Evolutionary conservation across 2,113 vertebrate genomes (phyloP), one percentile per base, ranked within the genome.

Genomic region (Mirza zaza): DNA sequence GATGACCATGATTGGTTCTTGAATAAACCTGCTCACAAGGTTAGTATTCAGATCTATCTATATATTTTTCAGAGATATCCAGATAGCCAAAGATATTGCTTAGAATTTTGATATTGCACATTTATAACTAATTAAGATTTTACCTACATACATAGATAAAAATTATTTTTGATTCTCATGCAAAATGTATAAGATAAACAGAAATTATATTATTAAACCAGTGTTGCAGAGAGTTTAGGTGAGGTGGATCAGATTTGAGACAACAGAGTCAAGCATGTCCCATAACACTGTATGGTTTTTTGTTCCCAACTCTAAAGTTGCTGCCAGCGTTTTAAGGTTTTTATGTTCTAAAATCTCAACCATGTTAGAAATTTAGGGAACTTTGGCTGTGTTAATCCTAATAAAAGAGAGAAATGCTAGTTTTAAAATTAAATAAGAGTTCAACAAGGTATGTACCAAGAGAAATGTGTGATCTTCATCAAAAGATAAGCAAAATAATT

Each of bases 401-500:
- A 48, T 63, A 57, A 85, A 67, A 42, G 9, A 88, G 63, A 5
- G 59, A 87, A 70, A 15, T 76, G 7, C 29, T 90, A 67, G 3
- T 63, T 87, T 84, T 79, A 96, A 87, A 87, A 93, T 87, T 87
- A 55, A 91, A 63, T 75, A 14, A 91, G 48, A 75, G 27, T 48
- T 91, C 48, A 84, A 90, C 61, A 59, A 45, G 11, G 6, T 80
- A 65, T 27, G 6, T 32, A 75, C 32, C n/a, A 88, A 68, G 36
- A 95, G 73, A 92, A 39, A 86, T 42, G 4, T 73, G 0, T 76
- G 14, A 70, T 63, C 32, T 63, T 83, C 36, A 83, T 75, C 73
- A 82, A 92, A 79, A 90, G 21, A 75, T 21, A 87, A 45, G 23
- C 17, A 75, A 79, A 80, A 68, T 48, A 71, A 68, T 80, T 67